Evolutionary conservation across 2,113 vertebrate species (phyloP), one percentile per base, ranked within the genome.

Genomic region (Zootoca vivipara): DNA sequence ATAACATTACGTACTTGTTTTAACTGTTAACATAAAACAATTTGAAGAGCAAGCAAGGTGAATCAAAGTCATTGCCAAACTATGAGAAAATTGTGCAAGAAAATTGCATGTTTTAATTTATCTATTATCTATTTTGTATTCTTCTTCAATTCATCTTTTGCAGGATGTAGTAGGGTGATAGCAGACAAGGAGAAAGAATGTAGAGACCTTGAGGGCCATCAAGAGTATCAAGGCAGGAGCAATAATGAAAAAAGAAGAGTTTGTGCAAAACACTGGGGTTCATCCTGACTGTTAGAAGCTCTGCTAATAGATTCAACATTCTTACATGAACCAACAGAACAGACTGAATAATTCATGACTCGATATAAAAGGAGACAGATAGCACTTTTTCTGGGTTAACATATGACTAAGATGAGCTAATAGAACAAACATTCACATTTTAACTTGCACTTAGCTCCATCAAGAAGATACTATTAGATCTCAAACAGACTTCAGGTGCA

Each of bases 261-360:
- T n/a, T 42, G 7, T n/a, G 16, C 20, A 38, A 78, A 65, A 77
- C 38, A n/a, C 69, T n/a, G 35, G 24, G 33, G 28, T 83, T 78
- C 42, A 56, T 67, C 24, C 64, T 83, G 80, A 67, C 58, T 30
- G 20, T 78, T 69, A 33, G 85, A 42, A 65, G 62, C 22, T 28
- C 13, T 74, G 33, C 24, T 56, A 83, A 56, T 35, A 83, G 58
- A 77, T 67, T 83, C 73, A 35, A 52, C 30, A 22, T 77, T 88
- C 64, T 83, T 65, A 83, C 70, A 82, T 3, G 30, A 88, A 83
- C 58, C 22, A 24, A 40, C 24, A 65, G 38, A 78, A 73, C 18
- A 72, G 62, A 69, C 40, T 88, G 73, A 83, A 83, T 88, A 88
- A 88, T 83, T 83, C n/a, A 88, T 56, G n/a, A 67, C 81, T 88